These are phyloP conservation scores for Piaya cayana DNA, from an alignment of 2,113 vertebrate species.

Conservation along the genomic window DNA sequence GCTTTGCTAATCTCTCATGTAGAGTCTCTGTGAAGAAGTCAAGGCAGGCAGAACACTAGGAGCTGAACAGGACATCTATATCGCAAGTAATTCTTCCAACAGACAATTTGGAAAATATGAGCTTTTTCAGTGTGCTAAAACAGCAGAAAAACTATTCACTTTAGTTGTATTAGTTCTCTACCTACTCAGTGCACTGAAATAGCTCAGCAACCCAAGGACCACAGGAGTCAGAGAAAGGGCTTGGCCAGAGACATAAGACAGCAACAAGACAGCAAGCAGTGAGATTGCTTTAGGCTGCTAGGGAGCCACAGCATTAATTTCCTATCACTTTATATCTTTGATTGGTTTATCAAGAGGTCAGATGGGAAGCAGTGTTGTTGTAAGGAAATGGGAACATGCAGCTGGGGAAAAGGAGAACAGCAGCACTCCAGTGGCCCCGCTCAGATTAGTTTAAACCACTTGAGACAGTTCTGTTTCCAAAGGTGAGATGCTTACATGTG, in stretches of 20 bases:
- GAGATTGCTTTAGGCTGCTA: not conserved
- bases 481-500: not conserved
- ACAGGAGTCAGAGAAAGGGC: not conserved
- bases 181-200: not conserved
- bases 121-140: not conserved
- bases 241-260: not conserved
- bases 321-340: not conserved
- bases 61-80: not conserved
- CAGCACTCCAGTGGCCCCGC: not conserved
- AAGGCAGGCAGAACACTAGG: not conserved
- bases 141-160: not conserved
- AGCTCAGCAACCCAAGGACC: not conserved
- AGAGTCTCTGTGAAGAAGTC: not conserved
- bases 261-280: not conserved
- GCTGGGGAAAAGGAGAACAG: conserved; percentile 1
- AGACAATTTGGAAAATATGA: not conserved
- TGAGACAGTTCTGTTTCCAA: not conserved
- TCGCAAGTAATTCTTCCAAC: not conserved
- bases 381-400: not conserved
- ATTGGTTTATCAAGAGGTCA: not conserved
- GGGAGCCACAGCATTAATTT: not conserved
- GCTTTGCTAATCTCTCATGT: not conserved
- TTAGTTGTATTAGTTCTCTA: not conserved
- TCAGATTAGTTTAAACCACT: conserved; percentile 9
- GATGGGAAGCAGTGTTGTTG: not conserved